These are phyloP conservation scores for Nyctibius grandis DNA, from an alignment of 2,797 vertebrate species.

Conservation along the genomic window DNA sequence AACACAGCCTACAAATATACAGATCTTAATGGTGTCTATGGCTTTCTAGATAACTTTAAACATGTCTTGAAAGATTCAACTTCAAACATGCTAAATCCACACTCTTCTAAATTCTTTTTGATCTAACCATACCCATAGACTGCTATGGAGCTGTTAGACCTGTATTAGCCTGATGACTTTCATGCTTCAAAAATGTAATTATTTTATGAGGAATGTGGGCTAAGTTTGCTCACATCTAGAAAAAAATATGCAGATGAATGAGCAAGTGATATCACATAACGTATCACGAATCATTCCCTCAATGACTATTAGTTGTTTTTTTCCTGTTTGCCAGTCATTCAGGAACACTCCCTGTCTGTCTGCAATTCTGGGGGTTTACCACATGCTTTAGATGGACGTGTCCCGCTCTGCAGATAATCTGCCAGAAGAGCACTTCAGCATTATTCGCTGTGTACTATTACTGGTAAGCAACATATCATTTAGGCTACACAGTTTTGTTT, in stretches of 20 bases:
- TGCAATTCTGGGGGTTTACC: not conserved
- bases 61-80: not conserved
- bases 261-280: not conserved
- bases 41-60: not conserved
- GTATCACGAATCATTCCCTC: not conserved
- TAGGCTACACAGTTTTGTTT: not conserved
- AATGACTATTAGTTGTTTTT: not conserved
- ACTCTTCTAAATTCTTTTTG: constrained; percentile 1
- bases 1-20: not conserved
- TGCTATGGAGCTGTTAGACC: not conserved
- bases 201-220: not conserved
- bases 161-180: not conserved
- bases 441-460: not conserved
- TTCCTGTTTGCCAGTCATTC: not conserved
- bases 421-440: not conserved
- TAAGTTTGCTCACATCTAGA: not conserved
- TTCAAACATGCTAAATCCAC: not conserved
- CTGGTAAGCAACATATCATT: not conserved
- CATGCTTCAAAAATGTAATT: not conserved
- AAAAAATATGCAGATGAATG: not conserved
- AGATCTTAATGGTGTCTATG: not conserved
- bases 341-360: not conserved
- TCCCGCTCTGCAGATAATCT: not conserved
- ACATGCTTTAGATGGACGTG: not conserved
- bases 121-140: not conserved